Evolutionary conservation across 2,113 vertebrate genomes (phyloP).

Genomic region (Gobio gobio): DNA sequence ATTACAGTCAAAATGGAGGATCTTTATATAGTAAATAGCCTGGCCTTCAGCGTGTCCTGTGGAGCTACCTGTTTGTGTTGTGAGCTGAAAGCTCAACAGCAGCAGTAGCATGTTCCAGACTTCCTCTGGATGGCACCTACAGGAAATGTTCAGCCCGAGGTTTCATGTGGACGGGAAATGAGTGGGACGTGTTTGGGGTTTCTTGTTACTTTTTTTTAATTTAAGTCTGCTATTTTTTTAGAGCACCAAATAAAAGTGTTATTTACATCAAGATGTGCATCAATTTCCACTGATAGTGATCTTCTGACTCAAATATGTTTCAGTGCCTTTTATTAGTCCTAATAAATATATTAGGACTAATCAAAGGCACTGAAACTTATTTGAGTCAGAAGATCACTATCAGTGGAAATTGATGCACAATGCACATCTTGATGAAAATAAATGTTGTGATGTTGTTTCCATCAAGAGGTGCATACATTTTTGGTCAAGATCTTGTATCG

Average conservation of each 20-base stretch:
- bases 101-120: slow-evolving; percentile 70
- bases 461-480: too few species aligned
- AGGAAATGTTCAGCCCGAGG: slow-evolving; percentile 68
- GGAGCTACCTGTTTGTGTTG: slow-evolving; percentile 61
- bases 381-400: too few species aligned
- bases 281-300: slow-evolving; percentile 58
- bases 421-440: too few species aligned
- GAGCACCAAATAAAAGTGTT: slow-evolving; percentile 49
- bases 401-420: too few species aligned
- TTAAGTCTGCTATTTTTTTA: slow-evolving; percentile 41
- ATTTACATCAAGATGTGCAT: too few species aligned
- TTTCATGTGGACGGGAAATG: slow-evolving; percentile 61
- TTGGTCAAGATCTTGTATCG: too few species aligned
- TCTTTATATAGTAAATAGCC: slow-evolving; percentile 58
- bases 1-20: slow-evolving; percentile 52
- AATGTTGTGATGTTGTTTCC: too few species aligned
- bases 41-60: slow-evolving; percentile 66
- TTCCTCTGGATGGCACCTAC: slow-evolving; percentile 74
- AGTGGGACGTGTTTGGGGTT: slow-evolving; percentile 57
- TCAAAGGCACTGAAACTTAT: too few species aligned
- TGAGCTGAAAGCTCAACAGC: slow-evolving; percentile 66
- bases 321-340: slow-evolving; percentile 10
- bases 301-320: slow-evolving; percentile 55
- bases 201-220: slow-evolving; percentile 57
- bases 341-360: too few species aligned